A percentile compares a stretch with the other conserved stretches of the same genome.
Evolutionary conservation across 2,113 vertebrate species (phyloP).

Genomic region (Pongo abelii): DNA sequence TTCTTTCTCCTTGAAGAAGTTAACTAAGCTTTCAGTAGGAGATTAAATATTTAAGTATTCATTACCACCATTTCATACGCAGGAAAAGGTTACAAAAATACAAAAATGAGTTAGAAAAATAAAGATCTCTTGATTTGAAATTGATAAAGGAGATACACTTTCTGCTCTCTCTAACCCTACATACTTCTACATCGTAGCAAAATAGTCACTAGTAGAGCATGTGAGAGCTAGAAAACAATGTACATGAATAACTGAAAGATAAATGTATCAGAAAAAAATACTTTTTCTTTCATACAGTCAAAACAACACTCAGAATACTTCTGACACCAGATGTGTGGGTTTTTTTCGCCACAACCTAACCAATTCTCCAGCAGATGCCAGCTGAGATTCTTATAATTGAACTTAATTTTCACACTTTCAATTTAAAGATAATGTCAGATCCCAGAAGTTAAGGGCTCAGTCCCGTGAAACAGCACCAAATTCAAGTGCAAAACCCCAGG

Average conservation of each 20-base stretch:
- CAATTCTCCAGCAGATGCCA: not conserved
- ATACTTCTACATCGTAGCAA: not conserved
- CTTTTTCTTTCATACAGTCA: not conserved
- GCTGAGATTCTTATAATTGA: not conserved
- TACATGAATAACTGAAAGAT: not conserved
- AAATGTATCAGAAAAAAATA: not conserved
- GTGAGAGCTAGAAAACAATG: not conserved
- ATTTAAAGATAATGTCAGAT: not conserved
- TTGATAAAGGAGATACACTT: not conserved
- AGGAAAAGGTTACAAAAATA: not conserved
- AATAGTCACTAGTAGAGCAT: not conserved
- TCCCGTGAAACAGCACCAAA: not conserved
- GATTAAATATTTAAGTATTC: slow-evolving; percentile 9
- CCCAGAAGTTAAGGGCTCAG: not conserved
- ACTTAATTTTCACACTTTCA: not conserved
- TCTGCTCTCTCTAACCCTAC: not conserved
- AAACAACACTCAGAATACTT: not conserved
- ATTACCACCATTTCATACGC: not conserved
- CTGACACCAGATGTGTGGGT: not conserved
- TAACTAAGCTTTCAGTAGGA: not conserved
- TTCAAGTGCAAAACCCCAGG: not conserved
- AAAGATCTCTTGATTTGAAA: slow-evolving; percentile 1
- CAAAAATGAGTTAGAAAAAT: not conserved
- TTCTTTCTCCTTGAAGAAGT: not conserved
- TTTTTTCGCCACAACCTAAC: not conserved